A percentile compares a stretch with the other conserved stretches of the same genome.
These are phyloP conservation scores for Mustelus asterias DNA, from an alignment of 2,113 vertebrate genomes.

Conservation along the genomic window DNA sequence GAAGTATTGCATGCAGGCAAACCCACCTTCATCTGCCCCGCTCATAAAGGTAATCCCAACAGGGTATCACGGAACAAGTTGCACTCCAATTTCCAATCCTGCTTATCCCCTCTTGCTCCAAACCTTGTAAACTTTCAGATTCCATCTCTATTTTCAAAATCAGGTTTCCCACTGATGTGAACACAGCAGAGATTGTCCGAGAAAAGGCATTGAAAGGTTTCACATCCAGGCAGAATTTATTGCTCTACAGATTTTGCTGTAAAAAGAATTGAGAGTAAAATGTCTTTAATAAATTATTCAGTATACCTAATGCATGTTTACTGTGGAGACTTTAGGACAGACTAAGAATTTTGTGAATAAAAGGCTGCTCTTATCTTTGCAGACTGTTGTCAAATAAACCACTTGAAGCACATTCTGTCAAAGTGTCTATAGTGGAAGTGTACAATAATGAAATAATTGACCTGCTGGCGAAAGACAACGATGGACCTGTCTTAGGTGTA, in stretches of 20 bases:
- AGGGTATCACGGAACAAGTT: background rate
- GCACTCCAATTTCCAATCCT: background rate
- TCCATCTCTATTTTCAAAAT: background rate
- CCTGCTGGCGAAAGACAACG: constrained; percentile 65
- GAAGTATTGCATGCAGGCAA: background rate
- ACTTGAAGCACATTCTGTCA: constrained; percentile 54
- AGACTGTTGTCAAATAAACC: constrained; percentile 73
- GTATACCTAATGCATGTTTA: background rate
- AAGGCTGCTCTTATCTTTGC: constrained; percentile 11
- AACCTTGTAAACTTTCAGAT: background rate
- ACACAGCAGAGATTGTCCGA: background rate
- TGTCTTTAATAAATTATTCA: background rate
- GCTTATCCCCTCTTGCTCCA: too few species aligned
- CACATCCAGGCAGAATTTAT: background rate
- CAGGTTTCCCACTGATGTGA: background rate
- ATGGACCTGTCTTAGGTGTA: constrained; percentile 43
- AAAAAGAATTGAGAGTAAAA: background rate
- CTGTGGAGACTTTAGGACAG: background rate
- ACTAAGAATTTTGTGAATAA: background rate
- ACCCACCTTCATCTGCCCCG: background rate
- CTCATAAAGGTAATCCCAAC: background rate
- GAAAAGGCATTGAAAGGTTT: background rate
- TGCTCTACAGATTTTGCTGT: background rate
- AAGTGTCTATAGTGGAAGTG: constrained; percentile 73
- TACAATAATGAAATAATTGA: constrained; percentile 77